Percentiles rank a stretch among this genome's conserved stretches.
These are phyloP conservation scores for Danio tinwini DNA, from an alignment of 2,797 vertebrate species.

Conservation along the genomic window DNA sequence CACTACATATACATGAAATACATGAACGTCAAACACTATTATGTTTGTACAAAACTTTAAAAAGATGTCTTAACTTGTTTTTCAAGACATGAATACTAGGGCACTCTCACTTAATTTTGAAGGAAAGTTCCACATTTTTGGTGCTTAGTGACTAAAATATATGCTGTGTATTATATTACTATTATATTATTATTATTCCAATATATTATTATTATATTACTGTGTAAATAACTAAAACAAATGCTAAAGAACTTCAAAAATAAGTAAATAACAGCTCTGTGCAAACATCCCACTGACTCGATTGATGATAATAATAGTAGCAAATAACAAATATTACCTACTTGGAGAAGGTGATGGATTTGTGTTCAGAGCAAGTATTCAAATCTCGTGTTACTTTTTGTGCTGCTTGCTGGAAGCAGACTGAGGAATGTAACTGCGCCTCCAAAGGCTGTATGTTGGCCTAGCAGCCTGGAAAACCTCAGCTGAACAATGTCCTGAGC, in stretches of 20 bases:
- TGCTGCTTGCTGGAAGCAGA: constrained; percentile 41
- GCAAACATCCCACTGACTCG: neutral
- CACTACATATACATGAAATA: no score
- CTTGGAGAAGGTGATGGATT: neutral
- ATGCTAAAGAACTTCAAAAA: neutral
- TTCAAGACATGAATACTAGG: no score
- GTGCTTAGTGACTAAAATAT: no score
- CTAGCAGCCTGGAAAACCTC: constrained; percentile 65
- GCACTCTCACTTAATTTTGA: no score
- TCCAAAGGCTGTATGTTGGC: constrained; percentile 53
- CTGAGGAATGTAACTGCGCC: constrained; percentile 59
- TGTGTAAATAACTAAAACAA: no score
- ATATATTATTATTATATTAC: no score
- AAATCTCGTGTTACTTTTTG: constrained; percentile 9
- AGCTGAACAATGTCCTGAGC: constrained; percentile 68
- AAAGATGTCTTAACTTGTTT: no score
- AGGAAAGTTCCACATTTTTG: no score
- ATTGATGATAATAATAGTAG: neutral
- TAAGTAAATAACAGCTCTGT: neutral
- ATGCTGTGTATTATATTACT: no score
- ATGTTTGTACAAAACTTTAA: no score
- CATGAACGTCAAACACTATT: no score
- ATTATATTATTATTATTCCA: no score
- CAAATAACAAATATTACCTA: neutral
- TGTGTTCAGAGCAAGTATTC: neutral